Evolutionary conservation across 2,797 vertebrate genomes (phyloP).

Genomic region (Basileuterus tristriatus): DNA sequence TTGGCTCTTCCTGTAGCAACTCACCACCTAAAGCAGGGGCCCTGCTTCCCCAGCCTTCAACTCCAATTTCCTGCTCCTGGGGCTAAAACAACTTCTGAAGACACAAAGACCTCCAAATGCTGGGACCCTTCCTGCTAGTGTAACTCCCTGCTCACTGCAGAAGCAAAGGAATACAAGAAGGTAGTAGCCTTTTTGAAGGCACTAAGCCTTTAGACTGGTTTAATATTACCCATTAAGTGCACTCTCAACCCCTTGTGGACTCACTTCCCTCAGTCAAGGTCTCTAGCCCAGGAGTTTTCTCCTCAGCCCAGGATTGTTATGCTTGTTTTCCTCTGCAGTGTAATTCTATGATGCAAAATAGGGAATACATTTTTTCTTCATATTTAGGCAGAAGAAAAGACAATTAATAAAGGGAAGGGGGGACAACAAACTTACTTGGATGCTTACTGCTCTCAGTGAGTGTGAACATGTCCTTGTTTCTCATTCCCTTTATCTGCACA

Average conservation of each 20-base stretch:
- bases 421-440: not conserved
- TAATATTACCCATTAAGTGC: not conserved
- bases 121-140: not conserved
- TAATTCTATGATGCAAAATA: not conserved
- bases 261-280: not conserved
- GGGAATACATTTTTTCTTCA: not conserved
- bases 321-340: not conserved
- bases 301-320: not conserved
- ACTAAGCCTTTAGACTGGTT: not conserved
- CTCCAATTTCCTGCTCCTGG: not conserved
- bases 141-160: not conserved
- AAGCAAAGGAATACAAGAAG: not conserved
- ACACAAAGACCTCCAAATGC: rapidly evolving
- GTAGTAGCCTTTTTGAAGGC: not conserved
- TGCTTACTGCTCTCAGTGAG: not conserved
- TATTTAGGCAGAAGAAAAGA: not conserved
- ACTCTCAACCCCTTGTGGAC: not conserved
- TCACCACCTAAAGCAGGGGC: not conserved
- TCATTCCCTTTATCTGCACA: not conserved
- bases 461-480: not conserved
- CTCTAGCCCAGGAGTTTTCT: not conserved
- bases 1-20: not conserved
- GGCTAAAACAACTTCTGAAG: not conserved
- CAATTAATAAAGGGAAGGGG: not conserved
- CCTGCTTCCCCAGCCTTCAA: not conserved